A percentile compares a stretch with the other conserved stretches of the same genome.
These are phyloP conservation scores for Numenius phaeopus DNA, from an alignment of 2,797 vertebrate genomes.

Conservation along the genomic window DNA sequence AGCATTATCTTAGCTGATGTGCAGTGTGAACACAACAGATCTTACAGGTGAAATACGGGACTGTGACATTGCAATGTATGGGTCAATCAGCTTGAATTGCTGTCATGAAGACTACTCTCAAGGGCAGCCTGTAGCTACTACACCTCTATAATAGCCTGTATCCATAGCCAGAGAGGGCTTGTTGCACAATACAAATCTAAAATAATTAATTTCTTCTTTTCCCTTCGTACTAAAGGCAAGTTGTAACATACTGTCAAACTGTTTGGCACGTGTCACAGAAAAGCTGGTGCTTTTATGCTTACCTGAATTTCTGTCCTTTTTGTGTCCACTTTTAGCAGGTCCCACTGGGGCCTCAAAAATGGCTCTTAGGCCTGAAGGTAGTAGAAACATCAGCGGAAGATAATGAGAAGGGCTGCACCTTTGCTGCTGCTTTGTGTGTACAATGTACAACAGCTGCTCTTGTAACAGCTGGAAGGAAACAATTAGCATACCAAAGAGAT, in stretches of 20 bases:
- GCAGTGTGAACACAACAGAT: background rate
- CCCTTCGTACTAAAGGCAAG: background rate
- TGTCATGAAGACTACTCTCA: background rate
- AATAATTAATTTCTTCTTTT: background rate
- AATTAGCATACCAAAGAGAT: constrained; percentile 1
- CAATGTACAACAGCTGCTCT: background rate
- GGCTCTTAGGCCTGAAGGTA: background rate
- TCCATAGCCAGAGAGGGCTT: background rate
- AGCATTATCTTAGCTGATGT: background rate
- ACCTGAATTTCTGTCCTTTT: background rate
- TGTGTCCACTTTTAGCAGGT: background rate
- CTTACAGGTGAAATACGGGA: background rate
- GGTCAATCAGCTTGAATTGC: background rate
- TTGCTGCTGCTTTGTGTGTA: background rate
- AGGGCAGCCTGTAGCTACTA: background rate
- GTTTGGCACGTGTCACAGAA: background rate
- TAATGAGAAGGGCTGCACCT: background rate
- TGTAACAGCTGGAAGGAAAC: constrained; percentile 38
- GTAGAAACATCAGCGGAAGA: constrained; percentile 16
- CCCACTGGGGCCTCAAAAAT: background rate
- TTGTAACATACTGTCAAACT: background rate
- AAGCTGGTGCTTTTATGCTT: background rate
- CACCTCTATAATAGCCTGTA: background rate
- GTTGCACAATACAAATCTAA: background rate
- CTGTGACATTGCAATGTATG: background rate